phyloP scores from a whole-genome alignment of 2,888 invertebrate genomes.

The Cosmia trapezina region DNA sequence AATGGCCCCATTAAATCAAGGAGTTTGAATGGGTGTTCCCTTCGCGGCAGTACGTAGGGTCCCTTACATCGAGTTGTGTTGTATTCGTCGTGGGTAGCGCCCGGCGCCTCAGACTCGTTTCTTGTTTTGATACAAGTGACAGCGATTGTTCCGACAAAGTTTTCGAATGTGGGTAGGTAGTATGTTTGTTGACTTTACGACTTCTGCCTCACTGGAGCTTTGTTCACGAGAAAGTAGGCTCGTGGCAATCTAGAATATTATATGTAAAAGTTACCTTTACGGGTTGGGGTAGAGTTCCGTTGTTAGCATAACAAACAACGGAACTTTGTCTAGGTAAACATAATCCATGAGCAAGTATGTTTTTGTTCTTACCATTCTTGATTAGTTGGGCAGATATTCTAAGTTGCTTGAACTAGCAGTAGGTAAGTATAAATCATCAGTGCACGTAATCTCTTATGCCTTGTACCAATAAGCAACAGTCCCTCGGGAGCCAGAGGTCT shows the following conservation, averaged over 20 bases:
- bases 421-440: background rate
- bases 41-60: constrained; percentile 44
- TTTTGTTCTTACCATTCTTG: background rate
- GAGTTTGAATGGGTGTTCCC: constrained; percentile 66
- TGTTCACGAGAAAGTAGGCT: constrained; percentile 2
- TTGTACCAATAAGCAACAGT: constrained; percentile 47
- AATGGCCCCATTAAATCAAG: constrained; percentile 69
- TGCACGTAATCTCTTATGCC: constrained; percentile 13
- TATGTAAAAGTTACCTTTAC: constrained; percentile 9
- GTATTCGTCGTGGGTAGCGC: constrained; percentile 69
- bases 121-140: constrained; percentile 54
- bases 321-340: background rate
- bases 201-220: constrained; percentile 6
- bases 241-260: constrained; percentile 8
- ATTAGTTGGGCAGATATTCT: too few species aligned
- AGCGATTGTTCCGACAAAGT: constrained; percentile 52
- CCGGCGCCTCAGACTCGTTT: constrained; percentile 71
- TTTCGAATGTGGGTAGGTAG: constrained; percentile 30
- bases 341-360: background rate
- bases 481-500: constrained; percentile 58
- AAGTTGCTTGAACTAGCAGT: too few species aligned
- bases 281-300: background rate
- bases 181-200: constrained; percentile 44
- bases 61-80: constrained; percentile 61
- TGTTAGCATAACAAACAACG: constrained; percentile 8